Conservation (phyloP, 2,888 invertebrate species). For the Monopis laevigella region DNA sequence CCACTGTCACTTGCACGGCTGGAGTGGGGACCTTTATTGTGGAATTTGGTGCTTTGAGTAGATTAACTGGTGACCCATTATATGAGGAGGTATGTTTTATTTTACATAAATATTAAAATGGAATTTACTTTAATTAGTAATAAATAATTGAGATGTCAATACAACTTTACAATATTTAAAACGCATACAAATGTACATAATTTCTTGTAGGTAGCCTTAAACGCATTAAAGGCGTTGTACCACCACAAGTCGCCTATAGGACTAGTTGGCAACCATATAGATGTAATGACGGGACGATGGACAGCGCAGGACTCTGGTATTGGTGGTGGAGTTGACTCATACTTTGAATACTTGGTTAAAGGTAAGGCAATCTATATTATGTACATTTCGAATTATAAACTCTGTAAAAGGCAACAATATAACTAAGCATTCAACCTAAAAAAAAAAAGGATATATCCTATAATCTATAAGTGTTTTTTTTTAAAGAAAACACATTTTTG, state of each 20-base stretch:
- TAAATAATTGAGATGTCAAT: no score
- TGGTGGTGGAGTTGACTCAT: slow-evolving; percentile 96
- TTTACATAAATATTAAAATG: no score
- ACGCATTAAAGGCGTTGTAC: slow-evolving; percentile 90
- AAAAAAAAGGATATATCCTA: no score
- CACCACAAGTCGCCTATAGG: slow-evolving; percentile 87
- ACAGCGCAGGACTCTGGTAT: slow-evolving; percentile 98
- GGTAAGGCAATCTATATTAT: no score
- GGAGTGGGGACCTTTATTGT: slow-evolving; percentile 97
- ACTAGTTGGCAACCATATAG: slow-evolving; percentile 96
- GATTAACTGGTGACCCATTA: slow-evolving; percentile 92
- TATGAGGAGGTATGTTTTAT: slow-evolving; percentile 84
- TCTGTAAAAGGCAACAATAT: no score
- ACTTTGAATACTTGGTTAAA: slow-evolving; percentile 98
- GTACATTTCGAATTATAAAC: no score
- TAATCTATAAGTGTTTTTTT: no score
- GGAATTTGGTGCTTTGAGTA: slow-evolving; percentile 94
- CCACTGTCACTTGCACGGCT: slow-evolving; percentile 96
- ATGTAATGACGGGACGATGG: slow-evolving; percentile 94
- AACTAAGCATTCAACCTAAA: no score
- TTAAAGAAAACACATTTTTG: no score
- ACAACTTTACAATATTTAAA: no score
- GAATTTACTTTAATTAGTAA: no score
- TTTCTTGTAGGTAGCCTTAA: slow-evolving; percentile 82
- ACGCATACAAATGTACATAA: no score